These are phyloP conservation scores for Parnassius mnemosyne DNA, from an alignment of 2,888 invertebrate genomes.

Conservation along the genomic window DNA sequence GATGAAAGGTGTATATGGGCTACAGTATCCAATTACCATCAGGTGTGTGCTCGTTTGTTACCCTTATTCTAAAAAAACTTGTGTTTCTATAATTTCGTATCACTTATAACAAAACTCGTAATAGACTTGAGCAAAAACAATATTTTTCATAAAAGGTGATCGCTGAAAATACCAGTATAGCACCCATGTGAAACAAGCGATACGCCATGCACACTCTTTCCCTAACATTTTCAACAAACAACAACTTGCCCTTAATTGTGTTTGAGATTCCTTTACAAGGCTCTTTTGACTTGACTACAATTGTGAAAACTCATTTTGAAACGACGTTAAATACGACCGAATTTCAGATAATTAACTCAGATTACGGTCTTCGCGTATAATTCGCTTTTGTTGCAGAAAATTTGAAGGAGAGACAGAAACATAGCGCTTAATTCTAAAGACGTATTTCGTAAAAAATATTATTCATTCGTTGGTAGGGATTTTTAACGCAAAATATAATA, in stretches of 20 bases:
- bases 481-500: too few species aligned
- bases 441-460: slow-evolving; percentile 6
- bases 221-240: slow-evolving; percentile 65
- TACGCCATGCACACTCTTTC: slow-evolving; percentile 63
- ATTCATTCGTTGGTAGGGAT: too few species aligned
- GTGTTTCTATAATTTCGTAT: neutral
- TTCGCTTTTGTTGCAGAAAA: slow-evolving; percentile 61
- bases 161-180: slow-evolving; percentile 20
- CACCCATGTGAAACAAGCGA: slow-evolving; percentile 24
- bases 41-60: too few species aligned
- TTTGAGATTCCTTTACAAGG: slow-evolving; percentile 73
- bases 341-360: slow-evolving; percentile 76
- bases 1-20: too few species aligned
- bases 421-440: slow-evolving; percentile 30
- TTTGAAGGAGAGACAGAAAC: slow-evolving; percentile 42
- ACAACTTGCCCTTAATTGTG: slow-evolving; percentile 71
- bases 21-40: too few species aligned
- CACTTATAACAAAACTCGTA: too few species aligned
- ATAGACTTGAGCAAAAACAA: too few species aligned
- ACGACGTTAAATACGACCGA: slow-evolving; percentile 73
- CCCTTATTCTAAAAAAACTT: too few species aligned
- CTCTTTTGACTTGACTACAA: slow-evolving; percentile 70
- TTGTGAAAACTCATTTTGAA: slow-evolving; percentile 70
- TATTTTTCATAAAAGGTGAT: neutral
- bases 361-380: slow-evolving; percentile 67